Evolutionary conservation across 2,797 vertebrate species (phyloP), one percentile per base, ranked within the genome.

Genomic region (Aphelocoma californica): DNA sequence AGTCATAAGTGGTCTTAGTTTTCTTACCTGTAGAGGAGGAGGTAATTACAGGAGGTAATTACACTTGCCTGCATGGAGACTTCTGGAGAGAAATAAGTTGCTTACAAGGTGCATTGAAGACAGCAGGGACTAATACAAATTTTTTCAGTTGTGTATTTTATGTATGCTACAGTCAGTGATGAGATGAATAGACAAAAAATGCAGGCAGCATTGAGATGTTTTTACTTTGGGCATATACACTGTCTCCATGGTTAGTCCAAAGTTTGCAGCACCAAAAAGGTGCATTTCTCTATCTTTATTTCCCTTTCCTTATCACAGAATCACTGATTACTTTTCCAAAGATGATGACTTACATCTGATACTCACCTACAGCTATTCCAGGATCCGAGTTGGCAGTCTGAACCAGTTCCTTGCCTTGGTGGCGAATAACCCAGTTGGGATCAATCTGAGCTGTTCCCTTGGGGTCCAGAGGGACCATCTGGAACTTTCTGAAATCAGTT

Each of bases 361-460:
- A 92, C 99, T 99, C 94, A 99, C 99, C 99, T 7, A 99, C 99
- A 44, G 99, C 99, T 32, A 99, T 99, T 96, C 99, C 99, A 12
- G 99, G 99, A 97, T 99, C 99, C 17, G 99, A 99, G 97, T 99
- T 99, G 38, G 99, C 99, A 2, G 99, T 99, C 97, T 99, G 99
- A 40, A 99, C 99, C 91, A 99, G 96, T 95, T 99, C 99, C 96
- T 99, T 99, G 95, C 99, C 99, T 96, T 99, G 99, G 82, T 99
- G 99, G 72, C 99, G 98, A 95, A 99, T 99, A 92, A 99, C 99
- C 99, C 99, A 99, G 97, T 99, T 99, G 78, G 99, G 99, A 97
- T 99, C 99, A 51, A 99, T 99, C 91, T 99, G 99, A 65, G 99
- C 99, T 80, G 99, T 99, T 90, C 99, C 99, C 97, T 99, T 99